Evolutionary conservation across 2,888 invertebrate genomes (phyloP).

Genomic region (Drosophila borealis): DNA sequence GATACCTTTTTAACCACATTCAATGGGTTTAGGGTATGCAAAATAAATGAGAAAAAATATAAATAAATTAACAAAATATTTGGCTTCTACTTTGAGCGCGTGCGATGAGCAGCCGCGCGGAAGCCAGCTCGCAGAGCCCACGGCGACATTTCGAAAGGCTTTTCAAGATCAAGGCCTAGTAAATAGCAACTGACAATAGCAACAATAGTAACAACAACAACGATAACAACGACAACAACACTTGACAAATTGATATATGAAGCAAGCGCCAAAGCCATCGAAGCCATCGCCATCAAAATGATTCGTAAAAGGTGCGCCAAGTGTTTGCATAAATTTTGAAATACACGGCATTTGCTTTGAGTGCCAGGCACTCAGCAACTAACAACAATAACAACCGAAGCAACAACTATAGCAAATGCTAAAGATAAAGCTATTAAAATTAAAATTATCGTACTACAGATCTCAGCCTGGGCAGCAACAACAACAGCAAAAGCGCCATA

Average conservation of each 20-base stretch:
- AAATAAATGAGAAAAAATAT: constrained; percentile 5
- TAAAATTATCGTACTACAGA: constrained; percentile 37
- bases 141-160: constrained; percentile 75
- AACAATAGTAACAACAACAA: constrained; percentile 18
- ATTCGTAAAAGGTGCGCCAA: constrained; percentile 69
- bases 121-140: constrained; percentile 46
- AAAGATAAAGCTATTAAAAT: constrained; percentile 47
- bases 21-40: too few relatives aligned
- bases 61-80: constrained; percentile 25
- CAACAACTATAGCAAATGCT: constrained; percentile 39
- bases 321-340: constrained; percentile 75
- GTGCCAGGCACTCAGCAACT: constrained; percentile 66
- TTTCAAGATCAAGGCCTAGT: constrained; percentile 74
- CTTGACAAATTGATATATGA: constrained; percentile 70
- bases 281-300: constrained; percentile 43
- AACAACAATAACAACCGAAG: constrained; percentile 41
- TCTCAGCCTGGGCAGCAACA: constrained; percentile 36
- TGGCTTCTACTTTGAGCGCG: constrained; percentile 50
- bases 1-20: too few relatives aligned
- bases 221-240: constrained; percentile 35
- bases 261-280: constrained; percentile 56
- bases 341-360: constrained; percentile 56
- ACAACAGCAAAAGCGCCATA: constrained; percentile 28
- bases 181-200: constrained; percentile 16
- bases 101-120: constrained; percentile 64